These are phyloP conservation scores for Nicator chloris DNA, from an alignment of 2,113 vertebrate genomes.

Conservation along the genomic window DNA sequence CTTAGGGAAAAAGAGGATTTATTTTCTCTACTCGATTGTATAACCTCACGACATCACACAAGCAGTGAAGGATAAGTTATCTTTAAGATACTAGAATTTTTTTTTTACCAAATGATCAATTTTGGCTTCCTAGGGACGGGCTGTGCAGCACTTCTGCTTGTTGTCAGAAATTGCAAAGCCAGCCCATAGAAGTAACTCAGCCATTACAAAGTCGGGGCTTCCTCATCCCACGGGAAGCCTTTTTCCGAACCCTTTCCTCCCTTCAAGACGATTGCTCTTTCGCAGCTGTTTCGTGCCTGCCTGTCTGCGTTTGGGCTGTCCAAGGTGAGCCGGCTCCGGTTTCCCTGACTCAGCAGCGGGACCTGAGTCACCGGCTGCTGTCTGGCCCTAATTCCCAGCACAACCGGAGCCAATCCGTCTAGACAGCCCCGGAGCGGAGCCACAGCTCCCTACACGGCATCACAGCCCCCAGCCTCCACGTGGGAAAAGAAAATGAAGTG, in stretches of 20 bases:
- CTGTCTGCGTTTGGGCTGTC: neutral
- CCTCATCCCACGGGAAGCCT: neutral
- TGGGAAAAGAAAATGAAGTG: neutral
- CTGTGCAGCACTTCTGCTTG: neutral
- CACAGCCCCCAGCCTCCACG: neutral
- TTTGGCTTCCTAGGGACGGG: neutral
- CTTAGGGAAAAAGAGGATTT: neutral
- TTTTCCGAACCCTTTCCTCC: neutral
- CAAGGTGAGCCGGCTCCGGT: neutral
- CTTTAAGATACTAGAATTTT: neutral
- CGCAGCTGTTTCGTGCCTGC: fast-evolving
- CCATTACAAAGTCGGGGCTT: neutral
- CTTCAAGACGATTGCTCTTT: neutral
- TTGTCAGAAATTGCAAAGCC: fast-evolving
- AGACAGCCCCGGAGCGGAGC: neutral
- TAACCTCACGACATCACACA: neutral
- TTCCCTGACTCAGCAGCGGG: conserved; percentile 49
- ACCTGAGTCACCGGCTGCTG: conserved; percentile 38
- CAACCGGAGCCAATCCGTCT: neutral
- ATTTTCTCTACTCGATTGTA: neutral
- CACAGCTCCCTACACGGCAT: conserved; percentile 3
- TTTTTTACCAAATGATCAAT: neutral
- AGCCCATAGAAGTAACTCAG: neutral
- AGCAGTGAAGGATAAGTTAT: neutral
- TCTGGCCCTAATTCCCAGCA: neutral